These are phyloP conservation scores for Danionella dracula DNA, from an alignment of 2,797 vertebrate species.

Conservation along the genomic window DNA sequence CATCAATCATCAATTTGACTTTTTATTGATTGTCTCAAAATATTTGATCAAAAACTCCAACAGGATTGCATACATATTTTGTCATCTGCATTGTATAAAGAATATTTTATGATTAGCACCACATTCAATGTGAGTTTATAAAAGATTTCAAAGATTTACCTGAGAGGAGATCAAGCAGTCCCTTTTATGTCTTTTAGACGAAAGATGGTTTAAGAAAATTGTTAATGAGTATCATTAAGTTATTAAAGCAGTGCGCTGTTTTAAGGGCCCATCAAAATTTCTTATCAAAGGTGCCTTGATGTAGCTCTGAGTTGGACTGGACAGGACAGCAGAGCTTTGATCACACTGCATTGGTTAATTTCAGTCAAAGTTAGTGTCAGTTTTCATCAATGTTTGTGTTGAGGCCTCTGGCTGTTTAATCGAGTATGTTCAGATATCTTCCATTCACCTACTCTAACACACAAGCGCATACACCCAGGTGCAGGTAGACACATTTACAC, in stretches of 20 bases:
- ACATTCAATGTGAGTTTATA: too few relatives aligned
- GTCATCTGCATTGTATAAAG: too few relatives aligned
- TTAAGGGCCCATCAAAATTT: conserved; percentile 6
- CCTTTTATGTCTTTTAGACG: not conserved
- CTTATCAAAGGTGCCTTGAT: conserved; percentile 23
- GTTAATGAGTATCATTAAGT: not conserved
- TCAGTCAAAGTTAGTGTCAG: conserved; percentile 19
- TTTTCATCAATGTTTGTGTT: conserved; percentile 14
- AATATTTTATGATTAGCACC: too few relatives aligned
- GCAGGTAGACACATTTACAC: not conserved
- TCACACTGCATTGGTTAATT: conserved; percentile 9
- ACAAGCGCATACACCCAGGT: not conserved
- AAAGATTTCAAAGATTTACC: too few relatives aligned
- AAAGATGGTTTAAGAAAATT: not conserved
- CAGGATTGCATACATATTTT: too few relatives aligned
- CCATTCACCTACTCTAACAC: conserved; percentile 1
- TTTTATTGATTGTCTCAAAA: too few relatives aligned
- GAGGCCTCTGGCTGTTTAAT: conserved; percentile 15
- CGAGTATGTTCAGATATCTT: conserved; percentile 4
- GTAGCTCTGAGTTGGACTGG: not conserved
- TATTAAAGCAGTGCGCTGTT: not conserved
- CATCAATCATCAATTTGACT: too few relatives aligned
- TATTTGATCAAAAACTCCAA: too few relatives aligned
- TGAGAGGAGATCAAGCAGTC: too few relatives aligned
- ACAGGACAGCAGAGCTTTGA: not conserved